Conservation (phyloP, 2,113 vertebrate species). For the Xiphias gladius region DNA sequence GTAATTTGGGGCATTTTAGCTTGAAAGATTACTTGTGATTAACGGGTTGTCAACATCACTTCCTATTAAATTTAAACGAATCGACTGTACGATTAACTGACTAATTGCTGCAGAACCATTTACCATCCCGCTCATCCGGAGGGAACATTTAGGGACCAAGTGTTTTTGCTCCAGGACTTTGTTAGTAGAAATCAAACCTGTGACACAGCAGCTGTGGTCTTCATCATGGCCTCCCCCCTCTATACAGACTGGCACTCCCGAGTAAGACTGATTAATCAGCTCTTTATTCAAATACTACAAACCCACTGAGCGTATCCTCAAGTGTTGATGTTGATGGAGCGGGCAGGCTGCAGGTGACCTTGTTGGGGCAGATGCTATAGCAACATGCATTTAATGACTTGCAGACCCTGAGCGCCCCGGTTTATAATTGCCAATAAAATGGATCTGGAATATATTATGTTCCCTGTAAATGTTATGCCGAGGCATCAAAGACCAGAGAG, state of each 20-base stretch:
- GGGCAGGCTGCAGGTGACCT: slow-evolving; percentile 66
- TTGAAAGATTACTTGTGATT: too few relatives aligned
- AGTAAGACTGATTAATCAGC: slow-evolving; percentile 14
- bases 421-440: slow-evolving; percentile 77
- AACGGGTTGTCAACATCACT: too few relatives aligned
- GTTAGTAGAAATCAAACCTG: background rate
- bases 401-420: slow-evolving; percentile 53
- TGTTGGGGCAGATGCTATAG: slow-evolving; percentile 66
- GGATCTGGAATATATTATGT: slow-evolving; percentile 74
- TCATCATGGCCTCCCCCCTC: background rate
- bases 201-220: background rate
- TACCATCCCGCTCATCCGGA: too few relatives aligned
- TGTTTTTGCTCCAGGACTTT: background rate
- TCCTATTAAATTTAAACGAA: too few relatives aligned
- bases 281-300: slow-evolving; percentile 7
- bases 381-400: slow-evolving; percentile 73
- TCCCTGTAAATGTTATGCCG: slow-evolving; percentile 75
- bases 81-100: too few relatives aligned
- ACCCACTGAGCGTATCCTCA: slow-evolving; percentile 2
- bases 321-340: slow-evolving; percentile 7
- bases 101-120: too few relatives aligned
- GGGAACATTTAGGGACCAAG: background rate
- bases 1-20: too few relatives aligned
- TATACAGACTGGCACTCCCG: background rate
- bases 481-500: slow-evolving; percentile 75